Base-by-base conservation (phyloP, 2,797 vertebrate genomes). In the Fistularia commersonii region DNA sequence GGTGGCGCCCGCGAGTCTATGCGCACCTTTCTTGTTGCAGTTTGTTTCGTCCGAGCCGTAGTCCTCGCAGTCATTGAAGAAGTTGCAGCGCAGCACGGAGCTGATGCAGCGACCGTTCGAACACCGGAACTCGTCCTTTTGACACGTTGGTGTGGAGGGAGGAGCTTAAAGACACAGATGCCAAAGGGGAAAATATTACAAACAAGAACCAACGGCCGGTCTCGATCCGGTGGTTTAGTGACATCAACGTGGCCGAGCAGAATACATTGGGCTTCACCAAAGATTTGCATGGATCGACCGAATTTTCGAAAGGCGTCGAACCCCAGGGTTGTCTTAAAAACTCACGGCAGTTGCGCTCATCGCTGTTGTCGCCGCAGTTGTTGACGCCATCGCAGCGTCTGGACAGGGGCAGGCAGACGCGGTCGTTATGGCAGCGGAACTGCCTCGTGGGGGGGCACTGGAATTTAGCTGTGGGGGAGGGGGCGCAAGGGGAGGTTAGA, bases 61-160 rank as follows among this genome's bases (percentile, higher is more conserved):
- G 0, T 99, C 97, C 14, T 94, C 94, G 0, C 96, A 99, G 91
- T 98, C 95, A 0, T 98, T 95, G 1, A 97, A 98, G 87, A 92
- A 92, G 80, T 98, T 93, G 84, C 97, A 99, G 68, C 90, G 92
- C 48, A 94, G 89, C 3, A 72, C 77, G 45, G 90, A 75, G 0
- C 90, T 93, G 57, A 98, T 92, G 82, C 96, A 98, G 39, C 79
- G 91, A 53, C 91, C 91, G 36, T 84, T 95, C 31, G 79, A 76
- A 47, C 96, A 98, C 51, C 83, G 88, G 76, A 97, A 97, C 77
- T 96, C 91, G 0, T 91, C 89, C 86, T 98, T 97, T 56, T 92
- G 93, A 61, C 92, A 93, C 12, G 82, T 8, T 0, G 71, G 66
- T 6, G 57, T 84, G 50, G 0, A 61, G 56, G 78, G 87, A 64